phyloP scores from a whole-genome alignment of 2,888 invertebrate genomes.

The Nezara viridula region DNA sequence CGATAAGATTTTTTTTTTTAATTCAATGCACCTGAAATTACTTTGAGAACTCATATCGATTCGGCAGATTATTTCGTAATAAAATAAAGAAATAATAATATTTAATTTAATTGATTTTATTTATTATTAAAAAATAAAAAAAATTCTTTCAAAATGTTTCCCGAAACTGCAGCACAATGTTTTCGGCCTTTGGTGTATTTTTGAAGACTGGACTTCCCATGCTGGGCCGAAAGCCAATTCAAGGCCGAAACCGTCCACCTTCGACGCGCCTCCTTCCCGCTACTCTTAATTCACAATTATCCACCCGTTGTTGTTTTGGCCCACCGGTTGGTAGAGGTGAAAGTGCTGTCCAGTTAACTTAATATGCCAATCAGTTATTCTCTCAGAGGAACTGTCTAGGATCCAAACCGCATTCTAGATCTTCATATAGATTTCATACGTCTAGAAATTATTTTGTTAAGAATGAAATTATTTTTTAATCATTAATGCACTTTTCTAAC shows the following conservation, averaged over 20 bases:
- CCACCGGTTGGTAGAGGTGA: not conserved
- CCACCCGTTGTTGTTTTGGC: conserved; percentile 1
- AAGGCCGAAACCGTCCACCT: not conserved
- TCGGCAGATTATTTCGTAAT: no score
- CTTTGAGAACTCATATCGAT: no score
- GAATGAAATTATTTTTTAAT: no score
- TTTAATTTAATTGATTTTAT: no score
- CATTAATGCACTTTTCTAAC: no score
- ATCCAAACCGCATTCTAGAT: not conserved
- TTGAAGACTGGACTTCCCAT: not conserved
- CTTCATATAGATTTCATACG: not conserved
- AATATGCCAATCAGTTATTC: not conserved
- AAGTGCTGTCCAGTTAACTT: not conserved
- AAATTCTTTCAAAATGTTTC: no score
- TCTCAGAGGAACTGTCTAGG: not conserved
- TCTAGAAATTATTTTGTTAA: no score
- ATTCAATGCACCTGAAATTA: no score
- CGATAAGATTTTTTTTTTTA: no score
- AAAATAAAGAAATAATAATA: no score
- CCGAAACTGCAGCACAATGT: not conserved
- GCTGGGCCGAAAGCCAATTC: not conserved
- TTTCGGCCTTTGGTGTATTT: not conserved
- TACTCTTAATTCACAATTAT: conserved; percentile 1
- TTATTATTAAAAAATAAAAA: no score
- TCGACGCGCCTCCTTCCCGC: not conserved